phyloP scores from a whole-genome alignment of 2,113 vertebrate genomes.

The Epinephelus lanceolatus region DNA sequence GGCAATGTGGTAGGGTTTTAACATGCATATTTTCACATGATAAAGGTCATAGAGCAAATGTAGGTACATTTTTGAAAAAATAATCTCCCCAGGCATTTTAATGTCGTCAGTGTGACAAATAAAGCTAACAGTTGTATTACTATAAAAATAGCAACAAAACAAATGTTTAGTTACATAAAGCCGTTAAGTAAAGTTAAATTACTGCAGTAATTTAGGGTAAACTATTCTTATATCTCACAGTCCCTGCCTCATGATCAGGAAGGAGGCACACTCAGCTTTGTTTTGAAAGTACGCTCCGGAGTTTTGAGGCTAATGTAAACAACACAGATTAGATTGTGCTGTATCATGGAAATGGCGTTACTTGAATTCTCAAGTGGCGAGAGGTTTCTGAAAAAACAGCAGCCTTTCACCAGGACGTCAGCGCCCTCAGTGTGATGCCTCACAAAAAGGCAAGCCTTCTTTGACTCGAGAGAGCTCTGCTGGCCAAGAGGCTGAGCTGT shows the following conservation, averaged over 20 bases:
- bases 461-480: constrained; percentile 49
- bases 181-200: neutral
- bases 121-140: neutral
- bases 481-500: constrained; percentile 60
- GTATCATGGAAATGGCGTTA: neutral
- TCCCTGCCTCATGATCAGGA: neutral
- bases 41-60: constrained; percentile 3
- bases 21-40: neutral
- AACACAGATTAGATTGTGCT: constrained; percentile 10
- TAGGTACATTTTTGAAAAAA: neutral
- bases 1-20: neutral
- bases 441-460: constrained; percentile 52
- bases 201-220: neutral
- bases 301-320: constrained; percentile 25
- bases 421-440: constrained; percentile 51
- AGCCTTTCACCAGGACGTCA: constrained; percentile 22
- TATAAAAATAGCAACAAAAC: neutral
- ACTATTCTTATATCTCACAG: neutral
- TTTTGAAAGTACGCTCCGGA: neutral
- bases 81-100: neutral
- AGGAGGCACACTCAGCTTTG: constrained; percentile 10
- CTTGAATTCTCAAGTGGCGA: constrained; percentile 42
- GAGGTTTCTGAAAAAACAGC: constrained; percentile 4
- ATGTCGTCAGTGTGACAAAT: neutral
- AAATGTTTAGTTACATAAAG: neutral